Evolutionary conservation across 2,888 invertebrate species (phyloP).

Genomic region (Brachyptera putata): DNA sequence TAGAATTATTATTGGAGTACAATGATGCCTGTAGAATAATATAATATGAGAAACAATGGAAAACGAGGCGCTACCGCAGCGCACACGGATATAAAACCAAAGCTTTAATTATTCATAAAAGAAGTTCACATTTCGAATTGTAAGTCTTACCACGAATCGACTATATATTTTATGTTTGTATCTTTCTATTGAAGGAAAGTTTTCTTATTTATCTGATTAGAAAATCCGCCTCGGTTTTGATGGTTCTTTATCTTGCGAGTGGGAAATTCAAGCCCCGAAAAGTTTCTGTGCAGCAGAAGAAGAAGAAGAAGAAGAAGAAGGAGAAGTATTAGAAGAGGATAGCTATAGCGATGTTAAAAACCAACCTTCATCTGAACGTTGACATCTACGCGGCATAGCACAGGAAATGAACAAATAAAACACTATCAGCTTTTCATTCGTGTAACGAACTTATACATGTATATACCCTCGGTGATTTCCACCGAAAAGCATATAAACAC

Average conservation of each 20-base stretch:
- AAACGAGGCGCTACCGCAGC: too few species aligned
- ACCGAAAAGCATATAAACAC: conserved; percentile 13
- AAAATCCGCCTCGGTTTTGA: conserved; percentile 13
- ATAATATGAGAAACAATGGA: too few species aligned
- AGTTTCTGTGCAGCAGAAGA: neutral
- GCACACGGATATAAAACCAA: too few species aligned
- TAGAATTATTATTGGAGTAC: too few species aligned
- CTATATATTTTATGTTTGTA: conserved; percentile 10
- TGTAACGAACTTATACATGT: neutral
- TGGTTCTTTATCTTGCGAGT: conserved; percentile 17
- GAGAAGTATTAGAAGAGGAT: too few species aligned
- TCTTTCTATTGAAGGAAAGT: conserved; percentile 18
- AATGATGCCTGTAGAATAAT: too few species aligned
- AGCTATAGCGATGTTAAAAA: conserved; percentile 3
- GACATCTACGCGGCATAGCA: conserved; percentile 25
- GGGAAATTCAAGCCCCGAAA: conserved; percentile 18
- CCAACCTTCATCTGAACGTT: conserved; percentile 15
- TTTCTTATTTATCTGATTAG: conserved; percentile 18
- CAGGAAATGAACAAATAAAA: conserved; percentile 31
- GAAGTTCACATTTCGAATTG: conserved; percentile 39
- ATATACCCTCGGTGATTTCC: conserved; percentile 4
- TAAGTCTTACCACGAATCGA: conserved; percentile 10
- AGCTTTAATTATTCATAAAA: too few species aligned
- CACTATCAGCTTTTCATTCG: conserved; percentile 21
- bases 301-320: too few species aligned